Percentiles rank a stretch among this genome's conserved stretches.
phyloP scores from a whole-genome alignment of 2,113 vertebrate genomes.

The Limanda limanda region DNA sequence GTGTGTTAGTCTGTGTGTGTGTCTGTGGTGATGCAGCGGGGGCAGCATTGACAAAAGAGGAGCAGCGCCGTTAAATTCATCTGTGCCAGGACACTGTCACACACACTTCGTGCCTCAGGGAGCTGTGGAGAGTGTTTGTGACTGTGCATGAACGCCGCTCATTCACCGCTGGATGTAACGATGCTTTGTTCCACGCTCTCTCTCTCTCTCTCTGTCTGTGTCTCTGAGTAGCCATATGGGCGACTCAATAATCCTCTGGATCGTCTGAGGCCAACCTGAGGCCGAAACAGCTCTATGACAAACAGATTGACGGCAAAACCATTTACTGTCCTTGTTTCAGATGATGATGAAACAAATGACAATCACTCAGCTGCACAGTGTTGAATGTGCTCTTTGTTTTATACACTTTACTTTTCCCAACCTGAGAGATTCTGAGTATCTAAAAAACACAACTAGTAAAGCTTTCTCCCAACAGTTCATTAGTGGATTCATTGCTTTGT shows the following conservation, averaged over 20 bases:
- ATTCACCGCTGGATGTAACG: constrained; percentile 46
- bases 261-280: constrained; percentile 50
- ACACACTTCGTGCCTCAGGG: constrained; percentile 7
- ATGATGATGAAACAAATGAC: neutral
- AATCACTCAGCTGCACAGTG: neutral
- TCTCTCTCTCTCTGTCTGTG: constrained; percentile 8
- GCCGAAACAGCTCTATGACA: constrained; percentile 42
- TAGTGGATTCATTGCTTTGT: constrained; percentile 4
- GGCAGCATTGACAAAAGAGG: constrained; percentile 7
- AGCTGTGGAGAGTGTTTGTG: constrained; percentile 45
- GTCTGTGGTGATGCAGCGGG: no score
- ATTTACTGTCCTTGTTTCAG: constrained; percentile 32
- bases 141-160: constrained; percentile 51
- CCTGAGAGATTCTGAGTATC: neutral
- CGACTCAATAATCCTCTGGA: constrained; percentile 55
- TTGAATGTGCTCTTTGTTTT: neutral
- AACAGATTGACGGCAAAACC: constrained; percentile 20
- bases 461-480: neutral
- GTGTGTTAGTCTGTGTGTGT: neutral
- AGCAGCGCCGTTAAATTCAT: constrained; percentile 28
- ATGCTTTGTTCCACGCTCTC: constrained; percentile 38
- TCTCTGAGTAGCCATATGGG: constrained; percentile 52
- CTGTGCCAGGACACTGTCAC: constrained; percentile 32
- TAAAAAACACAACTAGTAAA: no score
- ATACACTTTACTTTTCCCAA: neutral